A percentile compares a stretch with the other conserved stretches of the same genome.
phyloP scores from a whole-genome alignment of 2,888 invertebrate genomes.

The Melieria omissa region DNA sequence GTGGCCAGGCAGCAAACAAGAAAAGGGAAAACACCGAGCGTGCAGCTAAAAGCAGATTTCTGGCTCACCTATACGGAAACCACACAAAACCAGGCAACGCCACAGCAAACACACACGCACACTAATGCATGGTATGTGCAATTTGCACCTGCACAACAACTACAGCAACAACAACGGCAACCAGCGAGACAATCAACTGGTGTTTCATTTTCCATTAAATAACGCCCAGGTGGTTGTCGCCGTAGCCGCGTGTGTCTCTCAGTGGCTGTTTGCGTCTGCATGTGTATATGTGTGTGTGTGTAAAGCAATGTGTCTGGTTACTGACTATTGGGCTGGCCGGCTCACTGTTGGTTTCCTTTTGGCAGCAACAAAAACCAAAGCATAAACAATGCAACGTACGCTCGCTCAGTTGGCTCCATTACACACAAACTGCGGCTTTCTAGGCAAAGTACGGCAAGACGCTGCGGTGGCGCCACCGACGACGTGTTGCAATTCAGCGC shows the following conservation, averaged over 20 bases:
- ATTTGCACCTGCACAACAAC: not conserved
- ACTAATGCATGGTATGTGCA: too few relatives aligned
- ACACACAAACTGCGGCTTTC: slow-evolving; percentile 37
- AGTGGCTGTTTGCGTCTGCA: not conserved
- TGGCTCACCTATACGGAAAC: too few relatives aligned
- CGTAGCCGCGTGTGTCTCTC: slow-evolving; percentile 6
- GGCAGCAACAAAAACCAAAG: slow-evolving; percentile 1
- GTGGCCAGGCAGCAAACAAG: too few relatives aligned
- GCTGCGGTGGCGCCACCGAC: not conserved
- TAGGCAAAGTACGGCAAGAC: slow-evolving; percentile 27
- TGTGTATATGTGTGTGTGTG: slow-evolving; percentile 4
- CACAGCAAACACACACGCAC: too few relatives aligned
- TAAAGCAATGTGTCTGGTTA: slow-evolving; percentile 3
- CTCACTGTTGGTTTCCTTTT: slow-evolving; percentile 20
- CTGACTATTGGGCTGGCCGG: slow-evolving; percentile 13
- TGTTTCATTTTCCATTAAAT: slow-evolving; percentile 58
- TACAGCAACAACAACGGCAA: not conserved
- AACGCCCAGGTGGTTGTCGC: slow-evolving; percentile 20
- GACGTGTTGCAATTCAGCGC: not conserved
- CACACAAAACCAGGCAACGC: too few relatives aligned
- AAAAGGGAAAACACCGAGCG: too few relatives aligned
- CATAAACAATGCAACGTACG: slow-evolving; percentile 16
- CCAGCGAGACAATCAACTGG: slow-evolving; percentile 58
- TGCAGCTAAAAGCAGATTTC: too few relatives aligned
- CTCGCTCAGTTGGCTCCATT: slow-evolving; percentile 14